Percentiles rank a stretch among this genome's conserved stretches.
These are phyloP conservation scores for Torymus auratus DNA, from an alignment of 2,888 invertebrate species.

Conservation along the genomic window DNA sequence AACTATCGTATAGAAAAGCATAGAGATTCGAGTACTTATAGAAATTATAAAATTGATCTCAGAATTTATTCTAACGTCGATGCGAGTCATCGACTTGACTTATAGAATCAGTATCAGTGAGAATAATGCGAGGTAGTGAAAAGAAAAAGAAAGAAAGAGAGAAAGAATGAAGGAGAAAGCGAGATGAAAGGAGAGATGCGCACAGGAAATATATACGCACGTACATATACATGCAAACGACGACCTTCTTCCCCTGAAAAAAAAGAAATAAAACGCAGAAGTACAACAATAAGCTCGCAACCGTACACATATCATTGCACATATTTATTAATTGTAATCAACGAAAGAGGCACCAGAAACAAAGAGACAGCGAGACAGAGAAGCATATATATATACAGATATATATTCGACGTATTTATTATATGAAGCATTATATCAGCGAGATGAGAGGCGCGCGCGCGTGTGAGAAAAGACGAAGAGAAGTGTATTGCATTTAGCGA, in stretches of 20 bases:
- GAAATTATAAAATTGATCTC: slow-evolving; percentile 32
- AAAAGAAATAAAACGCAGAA: slow-evolving; percentile 15
- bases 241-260: slow-evolving; percentile 13
- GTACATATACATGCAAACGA: slow-evolving; percentile 16
- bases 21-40: slow-evolving; percentile 16
- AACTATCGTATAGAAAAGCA: neutral
- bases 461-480: neutral
- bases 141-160: neutral
- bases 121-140: neutral
- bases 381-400: neutral
- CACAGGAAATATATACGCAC: too few relatives aligned
- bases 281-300: slow-evolving; percentile 54
- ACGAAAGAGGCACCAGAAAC: slow-evolving; percentile 26
- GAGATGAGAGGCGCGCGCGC: too few relatives aligned
- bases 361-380: slow-evolving; percentile 9
- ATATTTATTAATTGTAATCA: slow-evolving; percentile 40
- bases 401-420: slow-evolving; percentile 23
- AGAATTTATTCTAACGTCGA: slow-evolving; percentile 35
- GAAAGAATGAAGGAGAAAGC: neutral
- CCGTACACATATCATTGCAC: slow-evolving; percentile 56
- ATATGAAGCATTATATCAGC: slow-evolving; percentile 4
- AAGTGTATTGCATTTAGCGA: slow-evolving; percentile 17
- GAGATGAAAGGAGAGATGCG: slow-evolving; percentile 1
- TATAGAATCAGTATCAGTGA: neutral
- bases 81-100: slow-evolving; percentile 2